These are phyloP conservation scores for Oceanodroma tethys DNA, from an alignment of 2,113 vertebrate species.

Conservation along the genomic window DNA sequence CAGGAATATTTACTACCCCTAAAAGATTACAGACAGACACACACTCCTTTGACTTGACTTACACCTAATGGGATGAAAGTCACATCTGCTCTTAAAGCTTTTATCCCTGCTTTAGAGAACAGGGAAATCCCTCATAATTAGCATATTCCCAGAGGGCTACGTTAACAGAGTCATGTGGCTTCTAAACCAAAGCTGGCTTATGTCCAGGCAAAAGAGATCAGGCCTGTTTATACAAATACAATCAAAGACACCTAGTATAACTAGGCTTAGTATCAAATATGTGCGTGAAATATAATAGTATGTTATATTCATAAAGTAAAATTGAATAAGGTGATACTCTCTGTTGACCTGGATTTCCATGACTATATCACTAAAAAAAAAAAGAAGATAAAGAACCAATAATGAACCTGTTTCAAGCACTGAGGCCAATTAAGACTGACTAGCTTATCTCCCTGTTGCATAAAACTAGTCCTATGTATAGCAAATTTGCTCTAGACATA, in stretches of 20 bases:
- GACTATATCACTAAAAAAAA: neutral
- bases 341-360: neutral
- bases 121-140: neutral
- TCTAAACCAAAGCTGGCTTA: neutral
- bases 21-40: neutral
- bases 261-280: neutral
- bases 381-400: neutral
- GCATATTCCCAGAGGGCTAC: neutral
- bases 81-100: neutral
- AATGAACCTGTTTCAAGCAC: neutral
- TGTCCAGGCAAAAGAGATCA: neutral
- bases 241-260: neutral
- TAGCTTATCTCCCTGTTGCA: neutral
- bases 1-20: neutral
- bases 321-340: neutral
- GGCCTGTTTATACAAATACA: neutral
- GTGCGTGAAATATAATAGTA: neutral
- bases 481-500: neutral
- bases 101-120: neutral
- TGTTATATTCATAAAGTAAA: neutral
- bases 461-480: neutral
- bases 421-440: neutral
- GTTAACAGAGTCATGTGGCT: neutral
- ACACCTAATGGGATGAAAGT: neutral
- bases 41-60: neutral